Conservation (phyloP, 2,113 vertebrate species). For the Rhinolophus sinicus region DNA sequence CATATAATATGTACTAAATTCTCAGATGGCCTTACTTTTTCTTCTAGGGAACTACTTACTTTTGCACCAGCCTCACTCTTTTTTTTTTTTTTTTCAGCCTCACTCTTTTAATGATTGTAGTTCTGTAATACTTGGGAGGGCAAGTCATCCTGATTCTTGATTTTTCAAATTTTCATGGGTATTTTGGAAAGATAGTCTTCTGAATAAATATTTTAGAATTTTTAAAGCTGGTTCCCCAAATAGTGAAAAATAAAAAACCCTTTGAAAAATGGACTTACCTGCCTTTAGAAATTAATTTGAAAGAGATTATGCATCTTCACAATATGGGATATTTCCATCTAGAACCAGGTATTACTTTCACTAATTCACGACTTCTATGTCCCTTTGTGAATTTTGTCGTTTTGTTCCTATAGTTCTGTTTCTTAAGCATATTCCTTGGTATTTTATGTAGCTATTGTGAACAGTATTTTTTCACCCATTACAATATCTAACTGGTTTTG, state of each 20-base stretch:
- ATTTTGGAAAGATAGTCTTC: slow-evolving; percentile 26
- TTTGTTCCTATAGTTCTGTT: not conserved
- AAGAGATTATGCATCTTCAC: not conserved
- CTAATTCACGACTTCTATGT: not conserved
- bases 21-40: not conserved
- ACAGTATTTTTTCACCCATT: not conserved
- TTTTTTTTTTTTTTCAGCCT: no score
- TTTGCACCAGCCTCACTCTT: not conserved
- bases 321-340: not conserved
- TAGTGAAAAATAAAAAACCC: not conserved
- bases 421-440: not conserved
- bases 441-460: not conserved
- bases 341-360: not conserved
- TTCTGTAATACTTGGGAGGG: not conserved
- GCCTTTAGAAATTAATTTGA: slow-evolving; percentile 32
- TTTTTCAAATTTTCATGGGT: not conserved
- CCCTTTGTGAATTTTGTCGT: not conserved
- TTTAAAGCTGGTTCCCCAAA: slow-evolving; percentile 15
- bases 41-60: not conserved
- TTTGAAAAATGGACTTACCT: not conserved
- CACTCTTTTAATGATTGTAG: not conserved
- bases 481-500: not conserved
- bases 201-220: slow-evolving; percentile 53
- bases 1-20: not conserved
- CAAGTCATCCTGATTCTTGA: not conserved